Evolutionary conservation across 2,113 vertebrate species (phyloP), one percentile per base, ranked within the genome.

Genomic region (Circaetus gallicus): DNA sequence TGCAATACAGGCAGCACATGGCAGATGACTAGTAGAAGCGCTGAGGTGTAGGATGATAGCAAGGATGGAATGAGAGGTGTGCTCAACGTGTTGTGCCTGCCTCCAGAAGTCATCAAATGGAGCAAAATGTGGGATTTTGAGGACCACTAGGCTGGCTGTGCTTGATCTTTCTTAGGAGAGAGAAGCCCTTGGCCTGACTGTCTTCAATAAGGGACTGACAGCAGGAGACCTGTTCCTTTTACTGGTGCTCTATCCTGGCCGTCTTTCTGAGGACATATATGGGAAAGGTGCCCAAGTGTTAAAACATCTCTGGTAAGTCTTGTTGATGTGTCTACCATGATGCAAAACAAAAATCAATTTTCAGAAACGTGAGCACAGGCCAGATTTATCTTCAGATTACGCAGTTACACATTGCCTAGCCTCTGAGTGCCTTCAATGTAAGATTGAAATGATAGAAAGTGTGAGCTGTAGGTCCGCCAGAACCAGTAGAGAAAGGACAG

Each of bases 11-110:
- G 40, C 3, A 12, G 7, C 36, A 43, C 5, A 21, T 25, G 29
- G 14, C 34, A 66, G 15, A 34, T 6, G 25, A 63, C 10, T 40
- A 31, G 18, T 24, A n/a, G 26, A 71, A 67, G 9, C 25, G 7
- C 26, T 53, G 36, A 86, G 29, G 7, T 40, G 8, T 34, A 90
- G 45, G 22, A 61, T 17, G 29, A 43, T 10, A 66, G 21, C 11
- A 78, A 31, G 16, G 45, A 53, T 45, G 16, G 61, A 82, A 62
- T 21, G 8, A 71, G 5, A 43, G 8, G 17, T n/a, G 14, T 58
- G 36, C 3, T 10, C 2, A 9, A 16, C 0, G 0, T 11, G 8
- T 34, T 74, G 8, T 85, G 16, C 4, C 28, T 79, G 25, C 26
- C 16, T 36, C 43, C 63, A 71, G 47, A 97, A 76, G 16, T 19